Base-by-base conservation (phyloP, 2,797 vertebrate species). In the Sebastolobus alascanus region DNA sequence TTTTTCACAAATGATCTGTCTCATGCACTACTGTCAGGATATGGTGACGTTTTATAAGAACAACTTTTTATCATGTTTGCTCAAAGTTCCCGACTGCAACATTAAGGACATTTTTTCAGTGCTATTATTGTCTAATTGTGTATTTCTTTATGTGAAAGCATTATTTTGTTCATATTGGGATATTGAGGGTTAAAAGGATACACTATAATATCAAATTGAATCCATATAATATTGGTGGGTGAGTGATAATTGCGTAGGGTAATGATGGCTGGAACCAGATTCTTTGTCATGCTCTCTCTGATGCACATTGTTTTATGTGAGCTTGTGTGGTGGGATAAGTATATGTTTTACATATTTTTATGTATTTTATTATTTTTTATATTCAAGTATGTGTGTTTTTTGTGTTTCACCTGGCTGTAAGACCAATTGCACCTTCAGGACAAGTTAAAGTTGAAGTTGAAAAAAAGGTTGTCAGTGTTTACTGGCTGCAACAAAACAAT, bases 371-470 rank as follows among this genome's bases (percentile, higher is more conserved):
- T 50, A 10, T 12, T 14, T 43, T 43, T 43, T 10, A 66, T 43
- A 27, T 37, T 63, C 20, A 63, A 63, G 31, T 64, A 14, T 12
- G 22, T 18, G 22, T 43, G 25, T 66, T 22, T 43, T 66, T 8
- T 18, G 22, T 25, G n/a, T 29, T 43, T 18, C 9, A n/a, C 33
- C 33, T 37, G 31, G 29, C 9, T 33, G 16, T n/a, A 61, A 61
- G 31, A 61, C 59, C 31, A 33, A 20, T 61, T 6, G 35, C 31
- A 35, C 55, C 5, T 22, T 25, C 3, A 37, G 52, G n/a, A 27
- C 59, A 60, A 60, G 60, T 63, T 63, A 22, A 37, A 63, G 60
- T 37, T 63, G 10, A 63, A 63, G 60, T 63, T 35, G 33, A 61
- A 38, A 22, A 38, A 37, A 38, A 22, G 61, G n/a, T 22, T 50